Evolutionary conservation across 2,113 vertebrate genomes (phyloP).

Genomic region (Propithecus coquereli): DNA sequence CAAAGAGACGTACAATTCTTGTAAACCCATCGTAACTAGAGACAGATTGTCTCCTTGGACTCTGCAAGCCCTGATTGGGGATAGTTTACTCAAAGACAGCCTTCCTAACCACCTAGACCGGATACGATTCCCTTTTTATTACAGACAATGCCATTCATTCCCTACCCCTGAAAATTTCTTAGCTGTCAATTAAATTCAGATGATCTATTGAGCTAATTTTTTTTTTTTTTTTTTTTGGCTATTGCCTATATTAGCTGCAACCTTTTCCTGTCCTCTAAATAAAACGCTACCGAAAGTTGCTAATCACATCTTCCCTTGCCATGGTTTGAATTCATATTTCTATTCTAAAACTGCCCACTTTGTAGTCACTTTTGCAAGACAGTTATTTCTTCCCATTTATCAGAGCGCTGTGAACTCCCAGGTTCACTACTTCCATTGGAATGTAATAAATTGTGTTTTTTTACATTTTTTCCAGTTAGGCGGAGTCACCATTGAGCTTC

Average conservation of each 20-base stretch:
- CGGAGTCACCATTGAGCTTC: not conserved
- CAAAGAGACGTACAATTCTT: not conserved
- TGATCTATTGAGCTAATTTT: not conserved
- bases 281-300: not conserved
- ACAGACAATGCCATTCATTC: not conserved
- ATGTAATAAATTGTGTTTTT: not conserved
- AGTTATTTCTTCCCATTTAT: not conserved
- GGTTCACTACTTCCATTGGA: not conserved
- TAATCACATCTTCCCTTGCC: not conserved
- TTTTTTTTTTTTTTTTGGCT: not conserved
- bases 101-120: not conserved
- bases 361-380: not conserved
- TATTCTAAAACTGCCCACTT: not conserved
- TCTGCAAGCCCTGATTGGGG: not conserved
- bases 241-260: not conserved
- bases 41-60: not conserved
- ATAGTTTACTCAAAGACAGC: not conserved
- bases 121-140: not conserved
- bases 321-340: not conserved
- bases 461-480: not conserved
- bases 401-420: too few relatives aligned
- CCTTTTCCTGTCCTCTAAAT: not conserved
- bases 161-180: not conserved
- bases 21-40: not conserved
- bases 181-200: not conserved